Base-by-base conservation (phyloP, 2,113 vertebrate species). In the Dunckerocampus dactyliophorus region DNA sequence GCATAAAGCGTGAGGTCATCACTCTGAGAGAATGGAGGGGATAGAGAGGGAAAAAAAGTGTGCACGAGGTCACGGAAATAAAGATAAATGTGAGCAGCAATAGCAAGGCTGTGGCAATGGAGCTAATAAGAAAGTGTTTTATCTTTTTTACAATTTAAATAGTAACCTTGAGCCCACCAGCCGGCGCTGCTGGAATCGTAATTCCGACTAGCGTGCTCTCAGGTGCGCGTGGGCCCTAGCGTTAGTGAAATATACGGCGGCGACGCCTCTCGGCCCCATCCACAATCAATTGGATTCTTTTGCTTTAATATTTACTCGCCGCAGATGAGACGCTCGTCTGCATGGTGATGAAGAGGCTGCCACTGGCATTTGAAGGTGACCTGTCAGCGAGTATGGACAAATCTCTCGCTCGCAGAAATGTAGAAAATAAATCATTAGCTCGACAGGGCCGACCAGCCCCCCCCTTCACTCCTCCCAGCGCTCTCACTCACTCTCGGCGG, bases 371-470 rank as follows among this genome's bases (percentile, higher is more conserved):
- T 98, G 97, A 99, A 99, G 97, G 97, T 99, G 97, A 99, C 97
- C 96, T 98, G 96, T 98, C 97, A 99, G 92, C 93, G 94, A 92
- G 91, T 95, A 95, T 96, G 95, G 97, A 99, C 97, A 98, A 98
- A 99, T 99, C 96, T 97, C 93, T 96, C 95, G 97, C 96, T 97
- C 92, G 94, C 94, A 95, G 96, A 98, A 98, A 97, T 95, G 95
- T 98, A 97, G 94, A 98, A 98, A 99, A 99, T 99, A 98, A 98
- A 99, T 99, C 97, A 98, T 98, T 97, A 98, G 96, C 96, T 82
- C 93, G 93, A 93, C 94, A 93, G 93, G 94, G 95, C 94, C 92
- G 80, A 83, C 88, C 86, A 82, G 74, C 74, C 82, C 76, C 79
- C 66, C 94, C 93, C 93, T 69, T 79, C 59, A 69, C 63, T 75